Evolutionary conservation across 23 tunicate genomes (phyloP).

Genomic region (Diplosoma virens): DNA sequence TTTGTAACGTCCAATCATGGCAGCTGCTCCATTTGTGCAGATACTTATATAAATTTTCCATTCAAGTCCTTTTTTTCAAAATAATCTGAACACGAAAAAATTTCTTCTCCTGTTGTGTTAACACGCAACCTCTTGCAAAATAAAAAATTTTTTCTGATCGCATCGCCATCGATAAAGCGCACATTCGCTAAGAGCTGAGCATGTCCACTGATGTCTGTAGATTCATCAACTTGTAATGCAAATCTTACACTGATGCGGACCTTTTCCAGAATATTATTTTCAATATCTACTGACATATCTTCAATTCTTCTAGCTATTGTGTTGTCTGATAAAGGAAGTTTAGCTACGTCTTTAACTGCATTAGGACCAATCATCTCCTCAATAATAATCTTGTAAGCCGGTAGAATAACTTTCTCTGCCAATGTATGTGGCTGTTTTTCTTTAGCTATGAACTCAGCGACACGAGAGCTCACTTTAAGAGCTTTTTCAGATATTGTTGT

Average conservation of each 20-base stretch:
- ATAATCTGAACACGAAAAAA: no score
- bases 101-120: constrained; percentile 23
- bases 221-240: constrained; percentile 33
- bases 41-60: no score
- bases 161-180: neutral
- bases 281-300: constrained; percentile 29
- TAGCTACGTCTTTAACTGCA: constrained; percentile 29
- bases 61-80: no score
- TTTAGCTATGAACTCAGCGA: constrained; percentile 33
- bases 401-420: constrained; percentile 30
- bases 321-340: constrained; percentile 22
- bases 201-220: constrained; percentile 18
- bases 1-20: no score
- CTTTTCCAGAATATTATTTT: constrained; percentile 26
- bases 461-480: constrained; percentile 2
- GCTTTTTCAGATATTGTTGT: constrained; percentile 3
- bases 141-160: neutral
- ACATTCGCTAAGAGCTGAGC: constrained; percentile 24
- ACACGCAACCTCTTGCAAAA: neutral
- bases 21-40: no score
- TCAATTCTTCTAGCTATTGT: constrained; percentile 12
- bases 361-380: constrained; percentile 18
- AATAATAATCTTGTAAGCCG: constrained; percentile 32
- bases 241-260: constrained; percentile 23
- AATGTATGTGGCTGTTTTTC: constrained; percentile 28